A percentile compares a stretch with the other conserved stretches of the same genome.
Evolutionary conservation across 2,888 invertebrate species (phyloP).

Genomic region (Tenthredo notha): DNA sequence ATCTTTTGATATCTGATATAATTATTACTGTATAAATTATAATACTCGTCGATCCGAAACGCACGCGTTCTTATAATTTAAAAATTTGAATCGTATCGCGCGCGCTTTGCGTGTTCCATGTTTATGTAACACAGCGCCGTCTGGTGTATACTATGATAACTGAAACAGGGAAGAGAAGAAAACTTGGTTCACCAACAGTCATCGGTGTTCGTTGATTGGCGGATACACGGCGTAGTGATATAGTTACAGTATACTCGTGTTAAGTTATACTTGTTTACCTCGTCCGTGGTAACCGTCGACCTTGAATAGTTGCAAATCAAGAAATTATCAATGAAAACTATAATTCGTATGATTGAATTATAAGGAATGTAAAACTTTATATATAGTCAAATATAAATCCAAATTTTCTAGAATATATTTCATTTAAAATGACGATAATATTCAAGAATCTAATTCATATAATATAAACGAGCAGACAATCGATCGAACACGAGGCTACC

Average conservation of each 20-base stretch:
- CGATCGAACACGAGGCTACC: background rate
- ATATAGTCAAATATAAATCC: background rate
- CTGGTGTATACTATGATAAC: background rate
- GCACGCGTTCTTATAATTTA: background rate
- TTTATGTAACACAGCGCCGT: background rate
- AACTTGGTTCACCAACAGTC: background rate
- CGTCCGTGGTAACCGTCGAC: background rate
- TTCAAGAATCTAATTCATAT: background rate
- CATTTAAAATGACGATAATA: background rate
- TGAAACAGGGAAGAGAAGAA: background rate
- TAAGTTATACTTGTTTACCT: slow-evolving; percentile 16
- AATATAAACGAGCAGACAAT: background rate
- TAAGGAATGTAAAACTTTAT: background rate
- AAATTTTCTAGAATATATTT: background rate
- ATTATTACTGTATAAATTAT: too few relatives aligned
- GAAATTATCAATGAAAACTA: slow-evolving; percentile 33
- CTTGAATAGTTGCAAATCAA: background rate
- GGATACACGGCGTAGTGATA: background rate
- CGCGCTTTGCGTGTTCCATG: background rate
- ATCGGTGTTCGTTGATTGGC: background rate
- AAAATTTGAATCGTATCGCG: background rate
- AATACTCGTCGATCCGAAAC: background rate
- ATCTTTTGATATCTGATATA: too few relatives aligned
- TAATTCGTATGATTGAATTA: background rate
- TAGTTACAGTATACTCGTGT: slow-evolving; percentile 25